Percentiles rank a stretch among this genome's conserved stretches.
Evolutionary conservation across 2,888 invertebrate species (phyloP).

Genomic region (Heliconius aoede): DNA sequence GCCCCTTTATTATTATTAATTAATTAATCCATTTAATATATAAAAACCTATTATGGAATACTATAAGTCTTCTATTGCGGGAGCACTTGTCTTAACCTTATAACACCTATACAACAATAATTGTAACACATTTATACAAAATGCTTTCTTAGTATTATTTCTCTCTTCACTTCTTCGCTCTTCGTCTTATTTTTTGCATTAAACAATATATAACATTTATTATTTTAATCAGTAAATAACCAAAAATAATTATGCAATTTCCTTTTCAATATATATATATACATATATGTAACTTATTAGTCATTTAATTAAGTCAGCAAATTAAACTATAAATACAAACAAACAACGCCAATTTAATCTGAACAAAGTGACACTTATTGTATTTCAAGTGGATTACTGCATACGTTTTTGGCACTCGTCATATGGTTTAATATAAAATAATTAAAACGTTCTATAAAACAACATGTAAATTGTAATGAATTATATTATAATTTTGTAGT

Average conservation of each 20-base stretch:
- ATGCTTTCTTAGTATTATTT: conserved; percentile 33
- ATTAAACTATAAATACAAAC: too few relatives aligned
- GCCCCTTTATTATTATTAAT: too few relatives aligned
- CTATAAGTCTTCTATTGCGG: background rate
- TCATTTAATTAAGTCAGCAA: background rate
- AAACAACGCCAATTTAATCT: background rate
- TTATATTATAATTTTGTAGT: too few relatives aligned
- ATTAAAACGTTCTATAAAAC: background rate
- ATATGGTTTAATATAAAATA: background rate
- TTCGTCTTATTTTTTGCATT: too few relatives aligned
- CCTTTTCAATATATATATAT: too few relatives aligned
- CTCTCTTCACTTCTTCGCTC: too few relatives aligned
- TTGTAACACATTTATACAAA: conserved; percentile 33
- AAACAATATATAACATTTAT: too few relatives aligned
- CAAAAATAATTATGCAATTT: too few relatives aligned
- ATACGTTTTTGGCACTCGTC: background rate
- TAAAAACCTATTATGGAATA: too few relatives aligned
- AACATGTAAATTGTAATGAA: background rate
- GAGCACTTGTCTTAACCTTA: background rate
- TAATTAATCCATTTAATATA: too few relatives aligned
- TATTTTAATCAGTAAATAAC: too few relatives aligned
- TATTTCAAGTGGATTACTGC: conserved; percentile 2
- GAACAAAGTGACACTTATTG: background rate
- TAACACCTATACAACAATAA: too few relatives aligned
- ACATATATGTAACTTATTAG: background rate